Evolutionary conservation across 37 sponge, comb jelly and placozoan species (phyloP), one percentile per base, ranked within the genome.

Genomic region (Chondrosia reniformis): DNA sequence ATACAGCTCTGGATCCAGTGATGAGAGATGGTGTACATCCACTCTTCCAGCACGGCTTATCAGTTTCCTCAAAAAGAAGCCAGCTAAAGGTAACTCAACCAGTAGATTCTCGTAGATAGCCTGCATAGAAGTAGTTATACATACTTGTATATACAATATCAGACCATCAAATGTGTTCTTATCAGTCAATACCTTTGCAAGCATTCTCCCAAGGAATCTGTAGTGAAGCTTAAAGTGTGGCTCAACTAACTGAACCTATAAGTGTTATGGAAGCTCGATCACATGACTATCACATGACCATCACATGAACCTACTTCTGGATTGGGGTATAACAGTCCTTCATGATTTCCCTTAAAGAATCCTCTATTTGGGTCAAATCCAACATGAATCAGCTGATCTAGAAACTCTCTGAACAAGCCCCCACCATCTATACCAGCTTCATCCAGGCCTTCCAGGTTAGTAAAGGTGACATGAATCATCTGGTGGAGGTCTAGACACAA

Each of bases 401-500:
- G 81, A 57, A 98, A 98, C 86, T 98, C 99, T 36, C 99, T 88
- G 64, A 98, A 93, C 19, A 98, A 80, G 0, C 99, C 99, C 12
- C 91, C 94, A n/a, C 96, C 94, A 75, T 96, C 99, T 40, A 96
- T 91, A 0, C 99, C 99, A 12, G 94, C 93, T 64, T 98, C 99
- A n/a, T 84, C 86, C 27, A 98, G 83, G 1, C 96, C 96, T 77
- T 90, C 91, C 33, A 85, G 75, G 78, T 96, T 96, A 24, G 92
- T 73, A 12, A 90, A 77, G 2, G 43, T 82, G 13, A 96, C 95
- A 4, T 79, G 42, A 56, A 91, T 21, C 37, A 46, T 79, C 30
- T 76, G 33, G 3, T 84, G 56, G 22, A 91, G 49, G 46, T 91
- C 91, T 90, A 46, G 45, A 34, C 22, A 63, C 24, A 10, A 63